Evolutionary conservation across 2,888 invertebrate genomes (phyloP).

Genomic region (Cerceris ruficornis): DNA sequence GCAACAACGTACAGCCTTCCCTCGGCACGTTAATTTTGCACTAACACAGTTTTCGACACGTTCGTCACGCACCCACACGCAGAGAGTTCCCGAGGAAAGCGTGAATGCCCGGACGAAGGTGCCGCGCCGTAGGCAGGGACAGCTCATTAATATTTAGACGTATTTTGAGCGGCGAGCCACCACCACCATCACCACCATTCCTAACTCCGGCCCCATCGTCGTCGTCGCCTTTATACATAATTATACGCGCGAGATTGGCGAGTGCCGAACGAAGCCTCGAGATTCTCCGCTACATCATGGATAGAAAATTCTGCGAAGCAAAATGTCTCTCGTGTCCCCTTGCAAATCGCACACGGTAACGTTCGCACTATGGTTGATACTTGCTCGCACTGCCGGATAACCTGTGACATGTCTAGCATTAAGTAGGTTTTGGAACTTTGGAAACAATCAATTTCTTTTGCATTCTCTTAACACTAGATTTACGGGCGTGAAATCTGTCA

Average conservation of each 20-base stretch:
- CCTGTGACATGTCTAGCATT: no score
- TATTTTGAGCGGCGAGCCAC: slow-evolving; percentile 76
- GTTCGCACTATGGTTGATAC: no score
- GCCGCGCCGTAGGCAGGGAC: slow-evolving; percentile 78
- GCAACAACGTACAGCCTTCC: slow-evolving; percentile 21
- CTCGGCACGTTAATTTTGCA: slow-evolving; percentile 49
- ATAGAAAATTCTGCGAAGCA: slow-evolving; percentile 43
- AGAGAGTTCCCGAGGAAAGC: slow-evolving; percentile 58
- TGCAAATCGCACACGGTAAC: no score
- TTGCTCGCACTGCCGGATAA: no score
- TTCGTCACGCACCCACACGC: slow-evolving; percentile 32
- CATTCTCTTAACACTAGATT: no score
- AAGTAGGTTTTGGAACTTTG: no score
- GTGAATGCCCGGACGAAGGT: slow-evolving; percentile 67
- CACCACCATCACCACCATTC: slow-evolving; percentile 57
- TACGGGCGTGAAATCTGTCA: no score
- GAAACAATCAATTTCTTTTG: no score
- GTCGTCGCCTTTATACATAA: slow-evolving; percentile 79
- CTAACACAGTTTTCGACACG: slow-evolving; percentile 50
- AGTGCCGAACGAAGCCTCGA: slow-evolving; percentile 62
- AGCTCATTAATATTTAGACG: slow-evolving; percentile 82
- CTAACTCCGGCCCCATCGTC: slow-evolving; percentile 55
- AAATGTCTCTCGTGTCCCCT: slow-evolving; percentile 5
- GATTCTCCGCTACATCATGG: slow-evolving; percentile 38
- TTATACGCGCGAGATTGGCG: slow-evolving; percentile 79